Evolutionary conservation across 2,888 invertebrate genomes (phyloP), one percentile per base, ranked within the genome.

Genomic region (Fragum whitleyi): DNA sequence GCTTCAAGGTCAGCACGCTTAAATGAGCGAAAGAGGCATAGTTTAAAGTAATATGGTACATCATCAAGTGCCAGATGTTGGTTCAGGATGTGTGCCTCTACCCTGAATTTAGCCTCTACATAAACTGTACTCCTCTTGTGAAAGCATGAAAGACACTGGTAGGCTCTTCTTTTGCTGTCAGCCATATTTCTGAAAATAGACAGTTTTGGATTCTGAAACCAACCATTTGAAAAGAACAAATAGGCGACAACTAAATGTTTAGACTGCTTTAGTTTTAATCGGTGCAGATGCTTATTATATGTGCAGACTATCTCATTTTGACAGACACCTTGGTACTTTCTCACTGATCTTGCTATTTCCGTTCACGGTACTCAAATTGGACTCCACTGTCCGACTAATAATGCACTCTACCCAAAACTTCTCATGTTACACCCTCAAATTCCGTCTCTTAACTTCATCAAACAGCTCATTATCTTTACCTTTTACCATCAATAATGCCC

Each of bases 21-120:
- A 23, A 65, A 65, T 9, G 39, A 65, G 3, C 42, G 65, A 23
- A 42, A 65, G 21, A 65, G 29, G 65, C 65, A 65, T 23, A 65
- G 39, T 7, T 39, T 65, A 39, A 39, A 65, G 23, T 39, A 65
- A 23, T 11, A 39, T 21, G 65, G 65, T 2, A 65, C 65, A n/a
- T 65, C 65, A 39, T 65, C 65, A 2, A 39, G 9, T 7, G 21
- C 39, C 9, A 65, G 7, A 39, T 65, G 42, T n/a, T 39, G 26
- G 7, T 36, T 65, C 1, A 65, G 26, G 7, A 39, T 42, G 65
- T 65, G 65, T 5, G 5, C 39, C n/a, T 21, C 29, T 23, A 65
- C 65, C n/a, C 65, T 6, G n/a, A 39, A 65, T 36, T 65, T 65
- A 11, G 65, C 36, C 39, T 65, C 65, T 3, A 42, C 29, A 32